These are phyloP conservation scores for Apodemus agrarius DNA, from an alignment of 2,797 vertebrate genomes.

Conservation along the genomic window DNA sequence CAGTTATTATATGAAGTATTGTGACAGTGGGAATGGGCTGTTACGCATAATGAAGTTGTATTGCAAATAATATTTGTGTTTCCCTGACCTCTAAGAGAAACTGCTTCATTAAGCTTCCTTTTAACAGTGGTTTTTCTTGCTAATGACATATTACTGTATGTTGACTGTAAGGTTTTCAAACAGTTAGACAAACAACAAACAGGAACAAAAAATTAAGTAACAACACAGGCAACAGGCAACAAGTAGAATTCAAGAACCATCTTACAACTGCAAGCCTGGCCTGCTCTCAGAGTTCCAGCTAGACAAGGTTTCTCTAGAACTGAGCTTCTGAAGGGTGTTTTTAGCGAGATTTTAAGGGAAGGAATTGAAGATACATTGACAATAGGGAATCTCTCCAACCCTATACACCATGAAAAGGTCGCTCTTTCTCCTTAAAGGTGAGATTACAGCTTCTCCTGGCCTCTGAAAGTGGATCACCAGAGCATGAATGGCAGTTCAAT, in stretches of 20 bases:
- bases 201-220: not conserved
- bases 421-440: conserved; percentile 73
- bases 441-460: conserved; percentile 41
- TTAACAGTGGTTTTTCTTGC: not conserved
- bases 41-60: not conserved
- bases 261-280: conserved; percentile 59
- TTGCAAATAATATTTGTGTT: not conserved
- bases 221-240: not conserved
- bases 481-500: conserved; percentile 71
- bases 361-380: conserved; percentile 53
- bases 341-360: conserved; percentile 80
- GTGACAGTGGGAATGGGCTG: not conserved
- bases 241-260: conserved; percentile 70
- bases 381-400: conserved; percentile 78
- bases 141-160: not conserved
- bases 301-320: conserved; percentile 69
- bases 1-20: not conserved
- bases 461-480: conserved; percentile 72
- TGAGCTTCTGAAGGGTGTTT: conserved; percentile 66
- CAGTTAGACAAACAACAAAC: not conserved
- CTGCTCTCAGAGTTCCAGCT: conserved; percentile 65
- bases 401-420: conserved; percentile 77
- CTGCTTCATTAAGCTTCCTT: conserved; percentile 6
- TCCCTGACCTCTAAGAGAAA: not conserved
- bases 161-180: not conserved